Base-by-base conservation (phyloP, 2,113 vertebrate species). In the Dipodomys merriami region DNA sequence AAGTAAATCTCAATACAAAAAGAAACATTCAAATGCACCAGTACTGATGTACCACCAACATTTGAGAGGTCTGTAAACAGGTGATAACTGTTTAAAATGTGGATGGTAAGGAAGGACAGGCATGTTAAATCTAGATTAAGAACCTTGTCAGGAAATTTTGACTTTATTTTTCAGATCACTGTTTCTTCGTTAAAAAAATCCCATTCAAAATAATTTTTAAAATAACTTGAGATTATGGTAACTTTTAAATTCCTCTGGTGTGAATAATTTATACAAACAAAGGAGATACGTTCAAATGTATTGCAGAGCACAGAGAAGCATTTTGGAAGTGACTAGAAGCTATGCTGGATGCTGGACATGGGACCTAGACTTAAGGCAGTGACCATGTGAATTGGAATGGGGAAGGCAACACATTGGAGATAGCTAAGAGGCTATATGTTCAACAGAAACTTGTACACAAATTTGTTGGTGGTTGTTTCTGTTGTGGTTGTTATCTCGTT, bases 111-210 rank as follows among this genome's bases (percentile, higher is more conserved):
- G 78, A 35, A 44, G 16, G 6, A 10, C 7, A 74, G 33, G 72
- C 79, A 49, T 9, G 53, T 22, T 72, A 19, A 78, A 11, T 33
- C 13, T 13, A 16, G 15, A 27, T 93, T 12, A 83, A 74, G 57
- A 29, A 86, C 33, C 20, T 23, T 64, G 39, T 71, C 71, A 81
- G 88, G 20, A 16, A 35, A 86, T 4, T 77, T 68, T 33, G 29
- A 84, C 9, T 57, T 77, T 78, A 77, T 49, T 64, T 2, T 30
- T 60, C 2, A 69, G 1, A 20, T n/a, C 9, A 16, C 0, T 44
- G n/a, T 68, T 86, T 76, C 35, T 84, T 83, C 86, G 27, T 72
- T 80, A 91, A 84, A 57, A 9, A 67, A 80, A 88, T 77, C 57
- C 19, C 16, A 27, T 57, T 79, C 19, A 65, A 93, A 81, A 64